Conservation (phyloP, 2,888 invertebrate genomes). For the Bombylius discolor region DNA sequence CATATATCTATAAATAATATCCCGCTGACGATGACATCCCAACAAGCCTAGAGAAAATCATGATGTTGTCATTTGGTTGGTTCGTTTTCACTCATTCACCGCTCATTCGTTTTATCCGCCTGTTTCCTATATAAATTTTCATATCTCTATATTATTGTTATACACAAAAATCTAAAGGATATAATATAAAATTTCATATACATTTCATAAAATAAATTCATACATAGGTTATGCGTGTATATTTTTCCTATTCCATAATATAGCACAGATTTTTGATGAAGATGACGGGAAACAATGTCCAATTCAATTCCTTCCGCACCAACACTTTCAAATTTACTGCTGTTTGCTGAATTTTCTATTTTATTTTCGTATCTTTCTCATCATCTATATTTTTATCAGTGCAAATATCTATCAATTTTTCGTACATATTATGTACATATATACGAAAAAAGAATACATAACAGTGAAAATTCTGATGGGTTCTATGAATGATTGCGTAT, state of each 20-base stretch:
- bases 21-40: conserved; percentile 3
- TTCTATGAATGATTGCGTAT: background rate
- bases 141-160: no score
- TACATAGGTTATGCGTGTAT: no score
- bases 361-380: conserved; percentile 1
- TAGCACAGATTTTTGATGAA: conserved; percentile 1
- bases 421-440: background rate
- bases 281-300: conserved; percentile 21
- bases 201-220: no score
- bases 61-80: conserved; percentile 10
- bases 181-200: no score
- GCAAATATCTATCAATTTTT: background rate
- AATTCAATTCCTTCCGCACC: conserved; percentile 36
- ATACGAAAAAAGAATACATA: background rate
- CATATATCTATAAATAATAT: background rate
- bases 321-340: conserved; percentile 32
- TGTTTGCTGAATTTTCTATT: no score
- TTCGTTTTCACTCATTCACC: background rate
- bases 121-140: background rate
- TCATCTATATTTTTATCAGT: background rate
- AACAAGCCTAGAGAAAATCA: conserved; percentile 2
- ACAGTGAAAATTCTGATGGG: background rate
- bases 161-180: no score
- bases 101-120: background rate
- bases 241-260: no score